Base-by-base conservation (phyloP, 2,888 invertebrate genomes). In the Heliconius cydno region DNA sequence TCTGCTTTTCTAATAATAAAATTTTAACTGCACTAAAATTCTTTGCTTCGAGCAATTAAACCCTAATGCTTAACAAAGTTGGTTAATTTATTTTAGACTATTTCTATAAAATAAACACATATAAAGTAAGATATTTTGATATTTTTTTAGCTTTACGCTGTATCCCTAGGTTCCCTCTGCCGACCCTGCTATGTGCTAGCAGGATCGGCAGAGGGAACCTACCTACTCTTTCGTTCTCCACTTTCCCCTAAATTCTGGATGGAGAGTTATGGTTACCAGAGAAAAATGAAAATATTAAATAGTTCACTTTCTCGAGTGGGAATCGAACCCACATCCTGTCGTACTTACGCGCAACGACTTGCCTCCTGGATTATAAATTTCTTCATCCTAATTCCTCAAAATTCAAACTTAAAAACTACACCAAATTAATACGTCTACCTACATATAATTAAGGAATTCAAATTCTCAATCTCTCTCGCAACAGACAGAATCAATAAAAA, bases 21-120 rank as follows among this genome's bases (percentile, higher is more conserved):
- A 57, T 13, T 67, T 74, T 73, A 68, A 63, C 41, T 67, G 60
- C 60, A 83, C 79, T 78, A 79, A 81, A 83, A 80, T 78, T 80
- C 41, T 25, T 15, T n/a, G 7, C 22, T 28, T 22, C 25, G 41
- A 13, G 25, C 13, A 38, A 41, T 25, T 41, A 30, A 30, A 30
- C 30, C 30, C 3, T 30, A 46, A 19, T 77, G 30, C 15, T 46
- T 15, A 30, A n/a, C 38, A 57, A 70, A 77, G 25, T 46, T 46
- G n/a, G 22, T 25, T 41, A 70, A 70, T 41, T 15, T 25, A 41
- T 41, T 15, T 25, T 15, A 15, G 3, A 41, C 13, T 38, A n/a
- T 34, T n/a, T n/a, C 19, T 68, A 22, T 30, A 22, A 67, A n/a
- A 38, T 12, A 34, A 68, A 25, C 1, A 28, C 9, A 10, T 19